Evolutionary conservation across 2,797 vertebrate species (phyloP).

Genomic region (Clamator glandarius): DNA sequence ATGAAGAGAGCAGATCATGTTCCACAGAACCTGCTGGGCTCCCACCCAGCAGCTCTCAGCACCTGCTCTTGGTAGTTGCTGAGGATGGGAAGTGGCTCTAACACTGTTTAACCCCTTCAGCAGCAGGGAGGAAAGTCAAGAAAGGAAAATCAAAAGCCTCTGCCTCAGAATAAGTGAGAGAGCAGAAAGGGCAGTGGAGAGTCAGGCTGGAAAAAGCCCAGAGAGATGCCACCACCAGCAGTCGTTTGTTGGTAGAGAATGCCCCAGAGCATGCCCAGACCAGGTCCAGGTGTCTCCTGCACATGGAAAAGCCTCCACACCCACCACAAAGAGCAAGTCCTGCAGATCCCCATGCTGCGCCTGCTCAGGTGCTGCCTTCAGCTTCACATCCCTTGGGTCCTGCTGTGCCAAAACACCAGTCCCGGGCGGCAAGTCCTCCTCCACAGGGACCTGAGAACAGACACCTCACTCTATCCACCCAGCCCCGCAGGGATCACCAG

Average conservation of each 20-base stretch:
- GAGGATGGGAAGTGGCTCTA: not conserved
- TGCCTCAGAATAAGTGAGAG: not conserved
- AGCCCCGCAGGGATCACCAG: not conserved
- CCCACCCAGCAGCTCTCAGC: not conserved
- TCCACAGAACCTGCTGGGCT: not conserved
- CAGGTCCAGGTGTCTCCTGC: not conserved
- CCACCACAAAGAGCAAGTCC: not conserved
- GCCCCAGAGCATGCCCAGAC: fast-evolving
- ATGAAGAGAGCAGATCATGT: not conserved
- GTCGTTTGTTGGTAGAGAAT: not conserved
- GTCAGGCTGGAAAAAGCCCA: not conserved
- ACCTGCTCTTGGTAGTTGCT: not conserved
- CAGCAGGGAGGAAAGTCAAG: not conserved
- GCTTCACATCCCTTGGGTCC: not conserved
- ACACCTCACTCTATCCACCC: not conserved
- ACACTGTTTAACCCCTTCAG: not conserved
- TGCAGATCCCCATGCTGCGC: not conserved
- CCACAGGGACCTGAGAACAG: not conserved
- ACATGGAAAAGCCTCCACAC: fast-evolving
- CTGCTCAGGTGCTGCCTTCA: not conserved
- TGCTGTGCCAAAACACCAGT: not conserved
- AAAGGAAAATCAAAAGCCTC: not conserved
- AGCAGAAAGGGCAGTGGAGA: not conserved
- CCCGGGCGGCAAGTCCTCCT: not conserved
- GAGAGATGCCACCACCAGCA: not conserved